Evolutionary conservation across 2,888 invertebrate genomes (phyloP).

Genomic region (Pecten maximus): DNA sequence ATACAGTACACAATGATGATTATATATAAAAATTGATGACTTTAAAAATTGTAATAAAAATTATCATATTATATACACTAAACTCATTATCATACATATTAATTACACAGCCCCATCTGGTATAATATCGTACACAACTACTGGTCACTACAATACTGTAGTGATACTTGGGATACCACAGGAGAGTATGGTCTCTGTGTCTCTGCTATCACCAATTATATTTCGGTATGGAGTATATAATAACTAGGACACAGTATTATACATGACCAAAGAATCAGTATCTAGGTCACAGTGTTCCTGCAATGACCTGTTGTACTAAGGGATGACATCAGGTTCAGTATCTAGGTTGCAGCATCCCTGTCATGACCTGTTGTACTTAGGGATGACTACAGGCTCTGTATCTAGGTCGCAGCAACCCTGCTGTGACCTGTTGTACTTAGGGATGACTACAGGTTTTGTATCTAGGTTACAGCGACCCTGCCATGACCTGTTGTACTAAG

Average conservation of each 20-base stretch:
- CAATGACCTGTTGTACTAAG: not conserved
- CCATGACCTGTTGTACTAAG: not conserved
- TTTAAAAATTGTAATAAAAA: conserved; percentile 32
- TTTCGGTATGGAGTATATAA: not conserved
- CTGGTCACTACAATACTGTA: not conserved
- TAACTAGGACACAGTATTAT: not conserved
- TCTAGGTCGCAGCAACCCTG: not conserved
- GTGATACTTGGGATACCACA: not conserved
- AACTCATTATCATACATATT: conserved; percentile 1
- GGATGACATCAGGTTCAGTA: not conserved
- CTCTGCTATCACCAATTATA: not conserved
- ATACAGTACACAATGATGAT: conserved; percentile 9
- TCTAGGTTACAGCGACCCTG: not conserved
- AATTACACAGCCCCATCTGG: conserved; percentile 20
- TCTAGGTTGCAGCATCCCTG: not conserved
- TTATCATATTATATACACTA: conserved; percentile 12
- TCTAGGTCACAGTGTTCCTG: not conserved
- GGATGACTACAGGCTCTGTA: not conserved
- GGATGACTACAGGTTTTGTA: not conserved
- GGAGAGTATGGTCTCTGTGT: not conserved
- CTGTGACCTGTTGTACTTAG: not conserved
- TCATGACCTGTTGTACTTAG: not conserved
- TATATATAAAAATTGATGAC: conserved; percentile 29
- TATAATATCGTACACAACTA: not conserved
- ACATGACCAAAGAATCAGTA: too few species aligned